Base-by-base conservation (phyloP, 2,797 vertebrate genomes). In the Lagodon rhomboides region DNA sequence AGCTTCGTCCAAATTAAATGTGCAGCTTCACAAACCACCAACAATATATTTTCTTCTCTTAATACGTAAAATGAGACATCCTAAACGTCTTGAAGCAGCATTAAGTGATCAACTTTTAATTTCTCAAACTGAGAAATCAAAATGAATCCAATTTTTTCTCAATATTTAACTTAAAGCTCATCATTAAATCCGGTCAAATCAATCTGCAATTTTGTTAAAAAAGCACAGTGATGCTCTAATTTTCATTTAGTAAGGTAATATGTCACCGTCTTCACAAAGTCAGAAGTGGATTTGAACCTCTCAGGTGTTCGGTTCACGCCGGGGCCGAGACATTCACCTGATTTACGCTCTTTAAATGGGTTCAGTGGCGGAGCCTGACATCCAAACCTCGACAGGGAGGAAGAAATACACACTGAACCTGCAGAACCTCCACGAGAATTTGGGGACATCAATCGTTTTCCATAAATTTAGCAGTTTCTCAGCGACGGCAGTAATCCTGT, bases 401-500 rank as follows among this genome's bases (percentile, higher is more conserved):
- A 50, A 15, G 30, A 13, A 53, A 53, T 34, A 43, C 12, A 68
- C 17, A n/a, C 15, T n/a, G 18, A 27, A 51, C 46, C 20, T 66
- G 23, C 54, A 65, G 20, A 50, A 44, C 17, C 68, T 20, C 11
- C 43, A 4, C 3, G 9, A 46, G n/a, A 63, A 63, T 49, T 56
- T 17, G 17, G 44, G 30, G 34, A 64, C 23, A 18, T 51, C 9
- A 71, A 71, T 46, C 8, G 27, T 66, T 71, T 59, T 65, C 51
- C 30, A 65, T 69, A 68, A 47, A 47, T 55, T 63, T 49, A 15
- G 49, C 65, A 47, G 63, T 30, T 67, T 60, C 13, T 20, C 46
- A 15, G 59, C 2, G 43, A 58, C 5, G 3, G 65, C 12, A 3
- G 51, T 64, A 70, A 58, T 70, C 59, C 59, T 13, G 38, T 58